Evolutionary conservation across 2,888 invertebrate genomes (phyloP), one percentile per base, ranked within the genome.

Genomic region (Bugulina stolonifera): DNA sequence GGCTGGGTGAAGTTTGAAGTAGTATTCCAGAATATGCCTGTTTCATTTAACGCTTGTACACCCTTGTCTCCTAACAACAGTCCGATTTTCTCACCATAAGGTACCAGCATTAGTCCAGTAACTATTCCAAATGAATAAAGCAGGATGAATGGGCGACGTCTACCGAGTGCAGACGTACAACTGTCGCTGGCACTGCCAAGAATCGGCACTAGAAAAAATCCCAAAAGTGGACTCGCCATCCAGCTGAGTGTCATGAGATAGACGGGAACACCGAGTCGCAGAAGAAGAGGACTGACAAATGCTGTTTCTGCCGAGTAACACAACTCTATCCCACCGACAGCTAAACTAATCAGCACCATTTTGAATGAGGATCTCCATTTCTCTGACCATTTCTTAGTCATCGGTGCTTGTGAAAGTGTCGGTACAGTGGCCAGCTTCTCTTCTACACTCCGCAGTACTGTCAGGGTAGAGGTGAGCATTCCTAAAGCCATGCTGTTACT

Each of bases 251-350:
- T 95, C 94, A 96, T 96, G 81, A 93, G 91, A 76, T 91, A 89
- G 82, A 95, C 94, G 73, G 92, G 91, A 0, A 96, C 92, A 2
- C 96, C 85, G 76, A 96, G 93, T 86, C 94, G 93, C 1, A 96
- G 88, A 22, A 97, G 86, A 0, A 94, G 94, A 0, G 97, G 96
- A 0, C 94, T 95, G 0, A 96, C 96, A 85, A 96, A 96, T 0
- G 96, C 96, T 0, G 96, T 97, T 86, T 97, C 96, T 0, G 95
- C 96, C 0, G 97, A 94, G 81, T 97, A 97, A 0, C 96, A 94
- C 85, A 97, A 94, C 83, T 97, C 96, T 73, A 97, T 95, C 0
- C 97, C 96, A 91, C 94, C 95, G 0, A 97, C 95, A 0, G 94
- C 94, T 0, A 94, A 92, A 27, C 94, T 95, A 76, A 96, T 89